phyloP scores from a whole-genome alignment of 2,888 invertebrate species.

The Chromoteleia sp. region DNA sequence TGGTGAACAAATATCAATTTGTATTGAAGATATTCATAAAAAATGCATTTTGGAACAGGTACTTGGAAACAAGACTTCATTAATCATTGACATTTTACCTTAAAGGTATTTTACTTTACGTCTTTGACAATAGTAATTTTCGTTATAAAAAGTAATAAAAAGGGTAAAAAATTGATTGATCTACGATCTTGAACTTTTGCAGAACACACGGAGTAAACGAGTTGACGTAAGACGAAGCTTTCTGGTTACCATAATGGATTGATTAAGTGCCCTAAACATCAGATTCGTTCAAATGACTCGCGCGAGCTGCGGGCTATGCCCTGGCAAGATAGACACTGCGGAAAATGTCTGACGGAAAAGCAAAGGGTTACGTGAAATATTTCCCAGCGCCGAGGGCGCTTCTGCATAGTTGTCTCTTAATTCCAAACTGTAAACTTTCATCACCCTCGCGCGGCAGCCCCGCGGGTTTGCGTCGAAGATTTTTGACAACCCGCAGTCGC shows the following conservation, averaged over 20 bases:
- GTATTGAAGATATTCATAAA: too few species aligned
- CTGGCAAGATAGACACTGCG: constrained; percentile 40
- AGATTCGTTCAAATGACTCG: constrained; percentile 45
- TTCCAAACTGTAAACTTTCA: constrained; percentile 54
- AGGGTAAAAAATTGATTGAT: neutral
- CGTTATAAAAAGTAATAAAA: too few species aligned
- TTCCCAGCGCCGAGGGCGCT: constrained; percentile 69
- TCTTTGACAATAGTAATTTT: too few species aligned
- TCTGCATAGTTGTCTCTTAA: constrained; percentile 68
- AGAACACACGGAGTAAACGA: neutral
- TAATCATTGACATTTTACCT: too few species aligned
- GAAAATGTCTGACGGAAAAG: constrained; percentile 57
- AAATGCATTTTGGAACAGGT: too few species aligned
- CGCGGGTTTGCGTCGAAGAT: constrained; percentile 24
- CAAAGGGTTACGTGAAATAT: constrained; percentile 71
- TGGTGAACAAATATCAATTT: too few species aligned
- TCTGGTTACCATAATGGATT: constrained; percentile 18
- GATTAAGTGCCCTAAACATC: constrained; percentile 45
- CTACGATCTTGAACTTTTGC: too few species aligned
- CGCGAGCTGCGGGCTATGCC: constrained; percentile 46
- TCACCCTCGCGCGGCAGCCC: constrained; percentile 23
- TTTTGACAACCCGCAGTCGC: constrained; percentile 29
- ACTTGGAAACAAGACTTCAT: too few species aligned
- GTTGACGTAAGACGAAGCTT: neutral
- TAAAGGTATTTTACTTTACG: too few species aligned